Evolutionary conservation across 2,113 vertebrate species (phyloP), one percentile per base, ranked within the genome.

Genomic region (Okapia johnstoni): DNA sequence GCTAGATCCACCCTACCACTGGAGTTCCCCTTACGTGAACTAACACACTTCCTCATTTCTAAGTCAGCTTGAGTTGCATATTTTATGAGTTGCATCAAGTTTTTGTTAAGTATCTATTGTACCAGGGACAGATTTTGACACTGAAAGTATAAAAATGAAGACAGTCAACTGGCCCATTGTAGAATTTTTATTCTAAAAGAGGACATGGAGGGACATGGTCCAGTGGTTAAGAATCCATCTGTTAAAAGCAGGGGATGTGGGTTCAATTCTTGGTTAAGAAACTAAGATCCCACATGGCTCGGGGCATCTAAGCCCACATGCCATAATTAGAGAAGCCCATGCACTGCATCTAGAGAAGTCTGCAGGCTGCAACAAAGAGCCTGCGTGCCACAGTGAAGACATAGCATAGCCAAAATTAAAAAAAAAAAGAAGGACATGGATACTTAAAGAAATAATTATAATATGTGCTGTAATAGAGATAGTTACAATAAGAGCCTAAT

Each of bases 181-280:
- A 43, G 50, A 93, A 43, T 40, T 85, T 96, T 85, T 84, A 81
- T 95, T 91, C 46, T 89, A 76, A 85, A 93, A 83, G 40, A 91
- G 46, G 23, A 70, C 19, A 52, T 54, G 3, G 19, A 73, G 55
- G 55, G 55, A 57, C 55, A 58, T 2, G 33, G 33, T 70, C n/a
- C n/a, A 36, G 4, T 70, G n/a, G n/a, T 36, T 70, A 70, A 70
- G n/a, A 36, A n/a, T 70, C 63, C n/a, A 36, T 17, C n/a, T 17
- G 36, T 70, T 19, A 36, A 66, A 70, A 36, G 66, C n/a, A 70
- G 66, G n/a, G n/a, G n/a, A 36, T 36, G n/a, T n/a, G 19, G n/a
- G n/a, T 40, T 70, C n/a, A 11, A 70, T 40, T n/a, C 17, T n/a
- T 70, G n/a, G n/a, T 36, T 11, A 9, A 9, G n/a, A 36, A 70